Percentiles rank a stretch among this genome's conserved stretches.
These are phyloP conservation scores for Paramuricea clavata DNA, from an alignment of 92 coral and sea anemone genomes.

Conservation along the genomic window DNA sequence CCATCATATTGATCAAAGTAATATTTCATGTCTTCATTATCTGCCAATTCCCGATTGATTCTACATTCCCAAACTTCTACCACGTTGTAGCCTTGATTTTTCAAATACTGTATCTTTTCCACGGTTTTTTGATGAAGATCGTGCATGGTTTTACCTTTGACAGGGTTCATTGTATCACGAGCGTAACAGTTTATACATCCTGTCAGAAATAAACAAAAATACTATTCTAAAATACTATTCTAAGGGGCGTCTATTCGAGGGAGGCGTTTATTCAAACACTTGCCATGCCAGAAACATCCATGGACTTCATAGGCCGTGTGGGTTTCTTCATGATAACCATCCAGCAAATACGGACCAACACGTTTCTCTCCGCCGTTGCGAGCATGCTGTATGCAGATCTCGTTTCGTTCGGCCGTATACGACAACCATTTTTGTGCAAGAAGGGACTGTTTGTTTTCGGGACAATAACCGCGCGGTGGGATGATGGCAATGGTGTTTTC, in stretches of 20 bases:
- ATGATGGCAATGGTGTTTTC: conserved; percentile 61
- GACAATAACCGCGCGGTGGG: conserved; percentile 62
- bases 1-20: conserved; percentile 14
- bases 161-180: conserved; percentile 26
- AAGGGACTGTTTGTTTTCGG: conserved; percentile 45
- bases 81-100: conserved; percentile 44
- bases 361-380: conserved; percentile 51
- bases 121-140: conserved; percentile 52
- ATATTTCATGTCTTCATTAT: conserved; percentile 23
- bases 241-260: no score
- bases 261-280: no score
- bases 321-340: conserved; percentile 42
- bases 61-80: conserved; percentile 63
- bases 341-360: conserved; percentile 47
- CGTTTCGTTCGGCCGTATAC: not conserved
- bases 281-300: conserved; percentile 35
- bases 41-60: not conserved
- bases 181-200: conserved; percentile 42
- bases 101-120: conserved; percentile 9
- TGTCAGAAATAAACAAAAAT: no score
- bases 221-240: no score
- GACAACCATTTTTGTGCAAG: conserved; percentile 60
- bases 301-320: conserved; percentile 51
- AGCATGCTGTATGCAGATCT: conserved; percentile 43
- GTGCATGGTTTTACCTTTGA: conserved; percentile 39